A percentile compares a stretch with the other conserved stretches of the same genome.
Conservation (phyloP, 2,888 invertebrate genomes). For the Cephus runcator region DNA sequence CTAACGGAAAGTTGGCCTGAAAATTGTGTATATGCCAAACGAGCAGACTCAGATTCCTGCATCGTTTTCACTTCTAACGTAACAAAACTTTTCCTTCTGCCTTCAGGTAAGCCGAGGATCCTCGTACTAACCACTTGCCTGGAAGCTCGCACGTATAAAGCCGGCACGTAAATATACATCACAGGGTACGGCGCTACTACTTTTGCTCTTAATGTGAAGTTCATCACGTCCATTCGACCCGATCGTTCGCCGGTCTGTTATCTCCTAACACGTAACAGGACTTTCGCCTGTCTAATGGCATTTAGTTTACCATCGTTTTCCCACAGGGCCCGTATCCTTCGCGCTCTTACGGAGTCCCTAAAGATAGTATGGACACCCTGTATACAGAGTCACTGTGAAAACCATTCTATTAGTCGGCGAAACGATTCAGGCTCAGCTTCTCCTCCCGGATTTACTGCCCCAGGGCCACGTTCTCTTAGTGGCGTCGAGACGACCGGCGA, state of each 20-base stretch:
- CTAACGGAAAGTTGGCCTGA: not conserved
- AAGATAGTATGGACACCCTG: not conserved
- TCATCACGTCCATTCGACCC: not conserved
- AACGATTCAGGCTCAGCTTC: not conserved
- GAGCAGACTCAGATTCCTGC: not conserved
- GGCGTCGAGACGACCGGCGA: conserved; percentile 20
- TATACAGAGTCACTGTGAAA: not conserved
- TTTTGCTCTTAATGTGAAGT: not conserved
- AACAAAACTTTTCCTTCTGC: not conserved
- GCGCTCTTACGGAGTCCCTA: not conserved
- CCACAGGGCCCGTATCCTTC: not conserved
- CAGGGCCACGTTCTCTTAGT: conserved; percentile 18
- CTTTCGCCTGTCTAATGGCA: not conserved
- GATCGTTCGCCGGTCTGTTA: not conserved
- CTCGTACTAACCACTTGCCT: not conserved
- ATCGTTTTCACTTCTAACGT: not conserved
- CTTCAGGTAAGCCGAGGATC: not conserved
- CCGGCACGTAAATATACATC: not conserved
- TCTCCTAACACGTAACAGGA: not conserved
- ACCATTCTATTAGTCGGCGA: not conserved
- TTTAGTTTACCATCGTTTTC: not conserved
- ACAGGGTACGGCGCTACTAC: not conserved
- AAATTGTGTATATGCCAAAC: not conserved
- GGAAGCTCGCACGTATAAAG: not conserved
- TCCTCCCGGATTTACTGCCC: conserved; percentile 4